Evolutionary conservation across 2,113 vertebrate genomes (phyloP), one percentile per base, ranked within the genome.

Genomic region (Oncorhynchus clarkii): DNA sequence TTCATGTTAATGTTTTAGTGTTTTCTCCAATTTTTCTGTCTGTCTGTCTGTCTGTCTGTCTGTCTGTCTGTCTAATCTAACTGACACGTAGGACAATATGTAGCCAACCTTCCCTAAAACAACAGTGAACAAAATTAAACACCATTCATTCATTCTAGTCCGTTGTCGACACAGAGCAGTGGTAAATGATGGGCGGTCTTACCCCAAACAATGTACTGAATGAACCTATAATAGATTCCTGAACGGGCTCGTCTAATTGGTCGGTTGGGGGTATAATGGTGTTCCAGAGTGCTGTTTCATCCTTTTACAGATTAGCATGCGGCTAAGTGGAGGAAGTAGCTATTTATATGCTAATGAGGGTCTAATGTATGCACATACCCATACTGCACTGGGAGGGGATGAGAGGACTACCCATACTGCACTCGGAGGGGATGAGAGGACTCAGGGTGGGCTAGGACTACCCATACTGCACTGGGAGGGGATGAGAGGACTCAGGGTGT

Each of bases 311-410:
- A 89, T 90, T 89, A 90, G 84, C 88, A 86, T 89, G 87, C 22
- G 85, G 83, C 82, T 83, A 88, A 89, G 86, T 90, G 85, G 84
- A 82, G 87, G 84, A 90, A 89, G 89, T 86, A 4, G 87, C 89
- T 90, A 86, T 90, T 90, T 91, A 90, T 90, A 92, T 91, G 91
- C 84, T 90, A 92, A 91, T 90, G 65, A 84, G 71, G 34, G 79
- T 73, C 62, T 89, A 82, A 88, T 89, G 78, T 88, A 85, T 88
- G 87, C 89, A 78, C 85, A 4, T 0, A 8, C 57, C 13, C 57
- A 60, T 60, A 60, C 57, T 60, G 18, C 57, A 4, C 57, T 7
- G 4, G 16, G 26, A 4, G 2, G 31, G 4, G 4, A 2, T 31
- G 26, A 27, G 27, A 34, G 31, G 31, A 5, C 31, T 34, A 34